A percentile compares a stretch with the other conserved stretches of the same genome.
Conservation (phyloP, 2,797 vertebrate species). For the Pseudotriccus pelzelni region DNA sequence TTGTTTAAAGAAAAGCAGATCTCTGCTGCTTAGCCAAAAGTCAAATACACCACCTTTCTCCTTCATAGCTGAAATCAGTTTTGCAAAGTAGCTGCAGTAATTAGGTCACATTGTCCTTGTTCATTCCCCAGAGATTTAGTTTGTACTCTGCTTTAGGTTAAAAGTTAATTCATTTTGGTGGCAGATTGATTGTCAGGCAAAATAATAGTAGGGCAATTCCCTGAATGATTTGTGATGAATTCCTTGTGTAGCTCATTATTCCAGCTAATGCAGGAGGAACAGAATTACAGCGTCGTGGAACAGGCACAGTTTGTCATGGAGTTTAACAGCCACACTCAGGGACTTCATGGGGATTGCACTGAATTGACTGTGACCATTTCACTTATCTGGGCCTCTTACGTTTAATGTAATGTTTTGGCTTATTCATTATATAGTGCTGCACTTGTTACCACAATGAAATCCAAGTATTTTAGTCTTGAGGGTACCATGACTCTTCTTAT, state of each 20-base stretch:
- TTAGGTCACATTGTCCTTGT: conserved; percentile 57
- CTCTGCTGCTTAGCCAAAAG: not conserved
- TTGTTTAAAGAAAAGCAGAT: not conserved
- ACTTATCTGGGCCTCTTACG: not conserved
- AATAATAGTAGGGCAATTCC: conserved; percentile 63
- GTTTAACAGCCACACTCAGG: not conserved
- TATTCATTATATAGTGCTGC: not conserved
- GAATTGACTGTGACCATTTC: not conserved
- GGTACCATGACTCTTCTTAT: not conserved
- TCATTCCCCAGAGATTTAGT: conserved; percentile 33
- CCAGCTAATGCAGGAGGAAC: not conserved
- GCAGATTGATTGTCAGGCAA: conserved; percentile 59
- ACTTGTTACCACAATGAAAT: not conserved
- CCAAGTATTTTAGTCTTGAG: not conserved
- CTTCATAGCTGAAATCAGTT: conserved; percentile 24
- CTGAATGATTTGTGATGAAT: conserved; percentile 38
- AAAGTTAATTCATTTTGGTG: conserved; percentile 69
- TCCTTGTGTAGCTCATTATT: conserved; percentile 34
- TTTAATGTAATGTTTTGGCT: conserved; percentile 3
- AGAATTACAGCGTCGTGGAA: not conserved
- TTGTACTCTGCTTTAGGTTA: conserved; percentile 45
- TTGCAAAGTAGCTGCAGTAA: conserved; percentile 50
- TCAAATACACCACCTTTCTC: not conserved
- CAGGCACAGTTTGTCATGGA: not conserved
- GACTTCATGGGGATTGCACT: not conserved